phyloP scores from a whole-genome alignment of 2,113 vertebrate species.

The Dascyllus trimaculatus region DNA sequence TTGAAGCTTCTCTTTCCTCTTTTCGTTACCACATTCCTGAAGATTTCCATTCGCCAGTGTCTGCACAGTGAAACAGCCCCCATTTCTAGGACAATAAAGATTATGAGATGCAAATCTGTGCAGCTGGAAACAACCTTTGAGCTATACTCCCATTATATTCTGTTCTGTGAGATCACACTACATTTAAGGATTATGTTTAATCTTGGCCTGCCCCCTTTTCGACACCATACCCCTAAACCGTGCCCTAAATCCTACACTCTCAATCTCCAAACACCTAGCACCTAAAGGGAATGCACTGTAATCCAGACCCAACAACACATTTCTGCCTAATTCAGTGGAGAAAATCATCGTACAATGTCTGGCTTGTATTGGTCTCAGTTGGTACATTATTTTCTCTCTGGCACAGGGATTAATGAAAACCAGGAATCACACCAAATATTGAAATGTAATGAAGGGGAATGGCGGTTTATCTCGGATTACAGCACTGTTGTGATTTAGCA shows the following conservation, averaged over 20 bases:
- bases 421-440: conserved; percentile 6
- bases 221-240: conserved; percentile 47
- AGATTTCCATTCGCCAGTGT: not conserved
- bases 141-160: conserved; percentile 30
- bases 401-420: not conserved
- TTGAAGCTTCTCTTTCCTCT: not conserved
- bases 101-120: conserved; percentile 30
- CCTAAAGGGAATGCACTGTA: conserved; percentile 49
- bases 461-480: not conserved
- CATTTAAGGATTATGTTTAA: conserved; percentile 74
- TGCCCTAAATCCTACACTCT: conserved; percentile 61
- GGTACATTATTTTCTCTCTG: not conserved
- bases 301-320: conserved; percentile 37
- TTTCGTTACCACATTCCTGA: not conserved
- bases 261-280: conserved; percentile 58
- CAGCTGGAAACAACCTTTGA: conserved; percentile 22
- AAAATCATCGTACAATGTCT: not conserved
- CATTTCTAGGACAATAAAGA: conserved; percentile 37
- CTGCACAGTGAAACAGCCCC: conserved; percentile 15
- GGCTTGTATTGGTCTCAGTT: not conserved
- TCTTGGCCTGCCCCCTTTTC: conserved; percentile 66
- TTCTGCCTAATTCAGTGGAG: conserved; percentile 5
- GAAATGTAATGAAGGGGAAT: not conserved
- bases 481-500: too few relatives aligned
- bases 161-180: conserved; percentile 31